phyloP scores from a whole-genome alignment of 2,113 vertebrate species.

The Acrocephalus kingi region DNA sequence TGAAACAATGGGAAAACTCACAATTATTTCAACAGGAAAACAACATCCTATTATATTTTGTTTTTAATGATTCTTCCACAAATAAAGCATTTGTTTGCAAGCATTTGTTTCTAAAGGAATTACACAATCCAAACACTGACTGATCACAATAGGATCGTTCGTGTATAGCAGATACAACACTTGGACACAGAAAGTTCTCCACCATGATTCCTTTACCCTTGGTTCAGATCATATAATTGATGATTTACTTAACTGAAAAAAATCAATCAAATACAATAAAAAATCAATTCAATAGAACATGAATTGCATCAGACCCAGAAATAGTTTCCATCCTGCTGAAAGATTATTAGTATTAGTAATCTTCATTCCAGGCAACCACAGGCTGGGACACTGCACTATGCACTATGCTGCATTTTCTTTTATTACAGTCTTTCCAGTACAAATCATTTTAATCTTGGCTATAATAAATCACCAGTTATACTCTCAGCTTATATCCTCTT shows the following conservation, averaged over 20 bases:
- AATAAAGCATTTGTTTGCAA: slow-evolving; percentile 7
- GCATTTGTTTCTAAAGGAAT: slow-evolving; percentile 15
- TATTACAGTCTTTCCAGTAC: slow-evolving; percentile 11
- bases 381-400: not conserved
- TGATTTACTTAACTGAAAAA: not conserved
- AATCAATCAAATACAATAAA: not conserved
- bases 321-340: not conserved
- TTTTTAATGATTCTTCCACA: not conserved
- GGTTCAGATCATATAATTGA: not conserved
- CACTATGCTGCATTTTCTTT: not conserved
- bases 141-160: not conserved
- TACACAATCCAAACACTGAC: not conserved
- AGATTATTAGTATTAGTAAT: not conserved
- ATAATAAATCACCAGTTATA: not conserved
- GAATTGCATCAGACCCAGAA: not conserved
- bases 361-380: not conserved
- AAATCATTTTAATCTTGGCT: slow-evolving; percentile 25
- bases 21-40: not conserved
- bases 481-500: not conserved
- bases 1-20: not conserved
- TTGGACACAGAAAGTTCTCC: not conserved
- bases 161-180: not conserved
- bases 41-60: not conserved
- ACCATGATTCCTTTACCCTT: not conserved
- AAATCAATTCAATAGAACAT: not conserved